Evolutionary conservation across 2,888 invertebrate species (phyloP), one percentile per base, ranked within the genome.

Genomic region (Luffia ferchaultella): DNA sequence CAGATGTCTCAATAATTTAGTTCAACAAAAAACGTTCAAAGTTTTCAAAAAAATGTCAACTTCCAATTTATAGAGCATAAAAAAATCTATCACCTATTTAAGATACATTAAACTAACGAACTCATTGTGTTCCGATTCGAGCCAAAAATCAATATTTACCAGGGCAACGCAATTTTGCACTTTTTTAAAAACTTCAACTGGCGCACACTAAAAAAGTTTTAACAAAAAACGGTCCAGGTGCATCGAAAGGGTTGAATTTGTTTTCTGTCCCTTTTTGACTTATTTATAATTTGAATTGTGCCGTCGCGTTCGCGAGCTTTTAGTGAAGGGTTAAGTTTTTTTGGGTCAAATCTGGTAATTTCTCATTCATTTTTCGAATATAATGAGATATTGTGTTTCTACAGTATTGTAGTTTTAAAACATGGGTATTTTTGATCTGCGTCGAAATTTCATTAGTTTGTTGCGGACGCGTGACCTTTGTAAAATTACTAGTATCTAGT

Each of bases 361-460:
- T 78, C 73, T 72, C 72, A 69, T 77, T 76, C 66, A 68, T 72
- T 76, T 72, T 74, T 71, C 62, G 55, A 58, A 63, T 60, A 70
- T 78, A 83, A 82, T 78, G 78, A 80, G 77, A 77, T 78, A 83
- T 82, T 82, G 78, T 83, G 65, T 76, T 73, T 64, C 72, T 67
- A n/a, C n/a, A n/a, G n/a, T n/a, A n/a, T n/a, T n/a, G n/a, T n/a
- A n/a, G n/a, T n/a, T n/a, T n/a, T n/a, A n/a, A n/a, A n/a, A n/a
- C n/a, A n/a, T n/a, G n/a, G n/a, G n/a, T n/a, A n/a, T n/a, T n/a
- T n/a, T n/a, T n/a, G n/a, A n/a, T n/a, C n/a, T n/a, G n/a, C n/a
- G n/a, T n/a, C n/a, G n/a, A n/a, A n/a, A n/a, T n/a, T n/a, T n/a
- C n/a, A n/a, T n/a, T n/a, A n/a, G n/a, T n/a, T n/a, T n/a, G n/a